Percentiles rank a stretch among this genome's conserved stretches.
phyloP scores from a whole-genome alignment of 2,113 vertebrate genomes.

The Callocephalon fimbriatum region DNA sequence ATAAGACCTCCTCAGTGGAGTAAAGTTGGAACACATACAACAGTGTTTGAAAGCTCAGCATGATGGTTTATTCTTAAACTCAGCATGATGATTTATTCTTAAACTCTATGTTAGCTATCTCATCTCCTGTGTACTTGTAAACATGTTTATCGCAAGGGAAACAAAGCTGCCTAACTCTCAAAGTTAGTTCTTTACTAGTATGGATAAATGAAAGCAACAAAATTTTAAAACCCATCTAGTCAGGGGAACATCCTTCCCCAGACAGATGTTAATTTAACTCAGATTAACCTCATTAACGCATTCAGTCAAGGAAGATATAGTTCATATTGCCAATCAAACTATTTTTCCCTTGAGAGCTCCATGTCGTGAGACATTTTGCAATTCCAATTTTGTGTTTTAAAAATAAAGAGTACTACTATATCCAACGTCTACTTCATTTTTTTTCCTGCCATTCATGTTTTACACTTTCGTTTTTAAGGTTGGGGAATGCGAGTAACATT shows the following conservation, averaged over 20 bases:
- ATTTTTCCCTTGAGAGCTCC: neutral
- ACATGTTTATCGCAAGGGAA: neutral
- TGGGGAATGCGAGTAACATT: neutral
- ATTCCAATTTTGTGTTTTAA: neutral
- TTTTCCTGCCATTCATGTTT: neutral
- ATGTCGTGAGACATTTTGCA: neutral
- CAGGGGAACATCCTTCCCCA: neutral
- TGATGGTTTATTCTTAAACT: neutral
- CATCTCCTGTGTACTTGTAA: neutral
- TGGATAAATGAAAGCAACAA: neutral
- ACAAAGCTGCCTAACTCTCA: neutral
- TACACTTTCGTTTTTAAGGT: neutral
- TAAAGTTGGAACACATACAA: neutral
- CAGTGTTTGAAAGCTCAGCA: neutral
- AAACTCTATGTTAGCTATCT: fast-evolving
- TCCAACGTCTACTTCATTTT: neutral
- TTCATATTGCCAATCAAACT: neutral
- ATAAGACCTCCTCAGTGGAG: neutral
- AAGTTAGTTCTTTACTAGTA: neutral
- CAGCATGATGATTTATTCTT: neutral
- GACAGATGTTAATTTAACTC: neutral
- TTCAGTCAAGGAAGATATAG: neutral
- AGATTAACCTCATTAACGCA: neutral
- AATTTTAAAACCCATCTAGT: neutral
- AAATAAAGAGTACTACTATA: neutral